Percentiles rank a stretch among this genome's conserved stretches.
Evolutionary conservation across 2,797 vertebrate genomes (phyloP).

Genomic region (Sebastes cheni): DNA sequence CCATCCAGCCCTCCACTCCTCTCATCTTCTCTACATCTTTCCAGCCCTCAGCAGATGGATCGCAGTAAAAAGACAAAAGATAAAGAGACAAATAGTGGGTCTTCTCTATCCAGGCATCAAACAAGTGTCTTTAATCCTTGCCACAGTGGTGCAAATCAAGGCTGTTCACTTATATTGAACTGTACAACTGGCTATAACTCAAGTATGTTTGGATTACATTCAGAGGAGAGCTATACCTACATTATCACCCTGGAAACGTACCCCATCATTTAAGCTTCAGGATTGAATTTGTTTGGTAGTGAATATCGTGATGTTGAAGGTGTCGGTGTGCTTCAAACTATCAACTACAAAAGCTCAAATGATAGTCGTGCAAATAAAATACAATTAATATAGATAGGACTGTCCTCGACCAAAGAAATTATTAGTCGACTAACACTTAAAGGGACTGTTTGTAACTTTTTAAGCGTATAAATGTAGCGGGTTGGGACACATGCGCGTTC

Average conservation of each 20-base stretch:
- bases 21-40: conserved; percentile 32
- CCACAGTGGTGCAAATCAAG: background rate
- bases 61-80: background rate
- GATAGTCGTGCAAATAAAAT: background rate
- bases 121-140: background rate
- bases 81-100: background rate
- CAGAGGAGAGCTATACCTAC: background rate
- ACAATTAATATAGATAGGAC: too few species aligned
- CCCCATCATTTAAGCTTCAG: background rate
- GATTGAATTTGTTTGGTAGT: background rate
- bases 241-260: background rate
- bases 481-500: too few species aligned
- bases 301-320: background rate
- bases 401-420: too few species aligned
- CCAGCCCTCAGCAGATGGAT: background rate
- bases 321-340: background rate
- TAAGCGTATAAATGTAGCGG: too few species aligned
- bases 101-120: conserved; percentile 3
- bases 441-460: too few species aligned
- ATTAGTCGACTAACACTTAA: too few species aligned
- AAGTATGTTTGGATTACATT: background rate
- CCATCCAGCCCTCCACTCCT: conserved; percentile 26
- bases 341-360: background rate
- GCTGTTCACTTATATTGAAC: background rate
- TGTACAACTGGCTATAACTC: background rate